A percentile compares a stretch with the other conserved stretches of the same genome.
These are phyloP conservation scores for Bubo bubo DNA, from an alignment of 2,113 vertebrate genomes.

Conservation along the genomic window DNA sequence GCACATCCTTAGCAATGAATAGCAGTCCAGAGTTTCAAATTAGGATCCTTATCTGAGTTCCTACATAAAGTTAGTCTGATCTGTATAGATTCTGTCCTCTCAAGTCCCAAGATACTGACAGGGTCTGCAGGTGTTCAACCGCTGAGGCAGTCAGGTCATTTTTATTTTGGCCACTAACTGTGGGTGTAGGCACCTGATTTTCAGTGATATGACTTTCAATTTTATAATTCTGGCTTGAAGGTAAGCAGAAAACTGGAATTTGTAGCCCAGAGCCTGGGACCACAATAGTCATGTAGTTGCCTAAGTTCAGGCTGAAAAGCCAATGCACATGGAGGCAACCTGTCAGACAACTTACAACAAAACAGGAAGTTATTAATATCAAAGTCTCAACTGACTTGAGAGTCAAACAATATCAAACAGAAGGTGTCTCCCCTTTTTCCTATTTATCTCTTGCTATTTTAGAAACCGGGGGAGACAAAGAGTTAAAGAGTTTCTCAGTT, in stretches of 20 bases:
- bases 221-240: neutral
- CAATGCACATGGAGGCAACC: neutral
- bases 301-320: neutral
- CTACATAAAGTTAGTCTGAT: neutral
- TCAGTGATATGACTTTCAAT: neutral
- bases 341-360: neutral
- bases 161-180: neutral
- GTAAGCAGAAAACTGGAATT: neutral
- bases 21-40: neutral
- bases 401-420: slow-evolving; percentile 26
- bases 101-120: neutral
- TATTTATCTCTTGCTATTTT: slow-evolving; percentile 51
- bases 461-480: neutral
- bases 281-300: neutral
- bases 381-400: neutral
- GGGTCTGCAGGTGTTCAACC: neutral
- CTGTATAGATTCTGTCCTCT: neutral
- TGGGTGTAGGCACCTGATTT: neutral
- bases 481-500: neutral
- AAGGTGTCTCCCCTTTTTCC: slow-evolving; percentile 46
- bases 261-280: neutral
- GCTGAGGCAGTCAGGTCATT: neutral
- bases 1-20: neutral
- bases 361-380: slow-evolving; percentile 55
- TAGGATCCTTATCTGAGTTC: neutral